Conservation (phyloP, 2,797 vertebrate species). For the Scleropages formosus region DNA sequence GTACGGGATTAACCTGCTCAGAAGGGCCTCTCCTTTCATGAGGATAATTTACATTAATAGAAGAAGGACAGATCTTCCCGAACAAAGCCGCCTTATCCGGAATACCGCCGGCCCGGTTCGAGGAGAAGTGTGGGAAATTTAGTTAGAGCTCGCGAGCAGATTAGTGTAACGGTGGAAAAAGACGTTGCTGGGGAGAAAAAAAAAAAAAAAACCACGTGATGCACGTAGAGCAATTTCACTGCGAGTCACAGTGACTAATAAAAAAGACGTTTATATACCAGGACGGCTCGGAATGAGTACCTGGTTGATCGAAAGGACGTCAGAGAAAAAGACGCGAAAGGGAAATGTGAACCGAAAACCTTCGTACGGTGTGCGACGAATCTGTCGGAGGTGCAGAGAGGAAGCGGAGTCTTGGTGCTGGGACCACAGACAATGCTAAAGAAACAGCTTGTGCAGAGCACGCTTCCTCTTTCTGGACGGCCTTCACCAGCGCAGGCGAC, state of each 20-base stretch:
- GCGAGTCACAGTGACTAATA: neutral
- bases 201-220: neutral
- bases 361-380: neutral
- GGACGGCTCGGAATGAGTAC: neutral
- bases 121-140: too few species aligned
- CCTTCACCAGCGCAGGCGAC: neutral
- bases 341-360: neutral
- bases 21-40: neutral
- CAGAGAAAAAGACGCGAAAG: neutral
- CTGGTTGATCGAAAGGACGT: too few species aligned
- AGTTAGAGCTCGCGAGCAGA: too few species aligned
- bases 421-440: conserved; percentile 48
- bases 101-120: too few species aligned
- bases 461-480: conserved; percentile 11
- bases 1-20: neutral
- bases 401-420: conserved; percentile 55
- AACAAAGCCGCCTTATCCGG: too few species aligned
- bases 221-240: too few species aligned
- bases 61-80: too few species aligned
- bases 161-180: too few species aligned
- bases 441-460: conserved; percentile 25
- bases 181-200: neutral
- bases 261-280: neutral
- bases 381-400: conserved; percentile 40
- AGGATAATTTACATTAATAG: neutral